Conservation (phyloP, 2,113 vertebrate genomes). For the Pogona vitticeps region DNA sequence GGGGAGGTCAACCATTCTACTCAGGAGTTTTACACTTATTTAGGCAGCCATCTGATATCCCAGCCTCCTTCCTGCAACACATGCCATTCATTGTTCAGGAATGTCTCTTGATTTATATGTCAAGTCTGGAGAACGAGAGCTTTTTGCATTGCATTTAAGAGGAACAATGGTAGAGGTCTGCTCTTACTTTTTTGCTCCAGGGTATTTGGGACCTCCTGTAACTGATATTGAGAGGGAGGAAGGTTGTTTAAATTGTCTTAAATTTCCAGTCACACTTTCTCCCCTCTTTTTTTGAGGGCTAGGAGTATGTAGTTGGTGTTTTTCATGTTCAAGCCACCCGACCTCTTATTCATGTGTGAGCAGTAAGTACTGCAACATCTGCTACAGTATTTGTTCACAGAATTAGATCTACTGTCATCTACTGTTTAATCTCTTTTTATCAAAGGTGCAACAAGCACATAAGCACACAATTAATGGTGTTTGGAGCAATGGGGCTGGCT, state of each 20-base stretch:
- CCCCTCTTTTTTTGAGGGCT: neutral
- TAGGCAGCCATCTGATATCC: neutral
- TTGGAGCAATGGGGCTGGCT: neutral
- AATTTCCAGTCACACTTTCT: neutral
- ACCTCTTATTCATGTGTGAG: too few species aligned
- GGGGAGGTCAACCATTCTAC: neutral
- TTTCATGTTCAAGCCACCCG: neutral
- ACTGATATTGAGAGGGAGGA: neutral
- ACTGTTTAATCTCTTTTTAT: neutral
- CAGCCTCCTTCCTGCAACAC: neutral
- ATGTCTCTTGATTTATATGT: constrained; percentile 1
- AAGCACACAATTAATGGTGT: neutral
- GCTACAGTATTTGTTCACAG: neutral
- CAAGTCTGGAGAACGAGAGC: neutral
- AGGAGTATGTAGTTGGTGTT: neutral
- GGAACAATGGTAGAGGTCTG: neutral
- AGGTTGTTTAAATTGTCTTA: neutral
- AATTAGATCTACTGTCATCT: neutral
- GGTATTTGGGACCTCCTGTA: neutral
- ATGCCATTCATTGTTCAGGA: neutral
- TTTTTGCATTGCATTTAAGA: neutral
- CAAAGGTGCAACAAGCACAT: neutral
- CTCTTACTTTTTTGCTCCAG: neutral
- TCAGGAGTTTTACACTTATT: neutral
- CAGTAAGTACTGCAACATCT: too few species aligned